Percentiles rank a stretch among this genome's conserved stretches.
These are phyloP conservation scores for Beaufortia kweichowensis DNA, from an alignment of 2,113 vertebrate species.

Conservation along the genomic window DNA sequence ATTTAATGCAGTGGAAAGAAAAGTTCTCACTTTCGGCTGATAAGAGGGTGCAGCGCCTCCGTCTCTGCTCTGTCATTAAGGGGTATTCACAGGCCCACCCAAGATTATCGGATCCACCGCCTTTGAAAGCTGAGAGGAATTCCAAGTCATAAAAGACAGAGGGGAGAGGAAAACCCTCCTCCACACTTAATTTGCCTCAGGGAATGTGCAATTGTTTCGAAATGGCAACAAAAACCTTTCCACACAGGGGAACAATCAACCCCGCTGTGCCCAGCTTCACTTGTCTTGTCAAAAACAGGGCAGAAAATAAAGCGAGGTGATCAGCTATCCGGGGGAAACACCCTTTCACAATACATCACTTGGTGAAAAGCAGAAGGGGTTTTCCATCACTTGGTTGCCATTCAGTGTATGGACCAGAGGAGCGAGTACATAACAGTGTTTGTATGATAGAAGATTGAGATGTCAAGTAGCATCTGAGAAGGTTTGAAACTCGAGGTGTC, in stretches of 20 bases:
- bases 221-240: constrained; percentile 48
- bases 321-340: constrained; percentile 25
- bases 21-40: constrained; percentile 44
- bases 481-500: background rate
- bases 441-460: background rate
- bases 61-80: constrained; percentile 39
- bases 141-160: constrained; percentile 57
- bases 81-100: constrained; percentile 48
- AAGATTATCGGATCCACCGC: constrained; percentile 49
- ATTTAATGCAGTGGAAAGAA: constrained; percentile 45
- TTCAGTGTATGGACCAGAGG: background rate
- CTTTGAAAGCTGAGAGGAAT: constrained; percentile 60
- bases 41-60: constrained; percentile 26
- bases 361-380: constrained; percentile 19
- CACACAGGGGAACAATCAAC: constrained; percentile 45
- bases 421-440: background rate
- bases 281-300: constrained; percentile 41
- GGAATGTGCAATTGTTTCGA: constrained; percentile 55
- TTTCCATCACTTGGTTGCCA: constrained; percentile 27
- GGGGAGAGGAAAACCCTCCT: constrained; percentile 20
- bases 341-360: constrained; percentile 35
- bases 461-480: background rate
- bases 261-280: constrained; percentile 26
- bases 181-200: constrained; percentile 54
- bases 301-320: constrained; percentile 40